Conservation (phyloP, 2,797 vertebrate species). For the Typhlichthys eigenmanni region DNA sequence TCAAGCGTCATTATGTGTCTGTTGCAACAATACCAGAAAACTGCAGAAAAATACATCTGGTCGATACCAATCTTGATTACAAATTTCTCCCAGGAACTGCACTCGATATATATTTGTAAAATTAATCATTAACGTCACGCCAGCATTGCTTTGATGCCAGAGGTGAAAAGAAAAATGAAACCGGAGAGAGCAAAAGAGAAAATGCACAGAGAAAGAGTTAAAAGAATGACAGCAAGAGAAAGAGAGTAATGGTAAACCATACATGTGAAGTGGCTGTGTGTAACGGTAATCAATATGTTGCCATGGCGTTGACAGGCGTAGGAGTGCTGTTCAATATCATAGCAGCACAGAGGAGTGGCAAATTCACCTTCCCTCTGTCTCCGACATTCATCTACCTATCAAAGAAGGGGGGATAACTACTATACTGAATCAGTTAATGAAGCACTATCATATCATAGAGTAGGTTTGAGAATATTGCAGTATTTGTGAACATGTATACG, state of each 20-base stretch:
- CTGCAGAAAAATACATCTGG: slow-evolving; percentile 57
- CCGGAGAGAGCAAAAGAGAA: slow-evolving; percentile 36
- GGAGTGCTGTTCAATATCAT: slow-evolving; percentile 50
- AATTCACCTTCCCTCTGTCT: slow-evolving; percentile 40
- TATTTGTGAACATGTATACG: no score
- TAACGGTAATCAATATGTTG: slow-evolving; percentile 57
- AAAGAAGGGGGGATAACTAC: no score
- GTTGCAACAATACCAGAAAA: slow-evolving; percentile 48
- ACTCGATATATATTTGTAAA: slow-evolving; percentile 66
- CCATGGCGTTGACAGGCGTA: slow-evolving; percentile 44
- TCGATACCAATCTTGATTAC: slow-evolving; percentile 66
- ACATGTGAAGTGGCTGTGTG: slow-evolving; percentile 46
- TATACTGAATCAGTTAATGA: no score
- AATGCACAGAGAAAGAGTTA: slow-evolving; percentile 18
- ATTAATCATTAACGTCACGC: slow-evolving; percentile 63
- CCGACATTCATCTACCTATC: slow-evolving; percentile 17
- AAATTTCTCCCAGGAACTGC: slow-evolving; percentile 63
- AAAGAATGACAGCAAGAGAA: background rate
- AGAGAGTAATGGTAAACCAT: slow-evolving; percentile 31
- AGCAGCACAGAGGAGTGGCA: slow-evolving; percentile 38
- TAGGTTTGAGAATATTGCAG: no score
- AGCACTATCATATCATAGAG: no score
- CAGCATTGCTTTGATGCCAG: slow-evolving; percentile 50
- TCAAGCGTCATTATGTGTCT: slow-evolving; percentile 55
- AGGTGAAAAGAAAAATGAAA: slow-evolving; percentile 55